These are phyloP conservation scores for Leptoteleia sp. DNA, from an alignment of 1,140 invertebrate genomes.

Conservation along the genomic window DNA sequence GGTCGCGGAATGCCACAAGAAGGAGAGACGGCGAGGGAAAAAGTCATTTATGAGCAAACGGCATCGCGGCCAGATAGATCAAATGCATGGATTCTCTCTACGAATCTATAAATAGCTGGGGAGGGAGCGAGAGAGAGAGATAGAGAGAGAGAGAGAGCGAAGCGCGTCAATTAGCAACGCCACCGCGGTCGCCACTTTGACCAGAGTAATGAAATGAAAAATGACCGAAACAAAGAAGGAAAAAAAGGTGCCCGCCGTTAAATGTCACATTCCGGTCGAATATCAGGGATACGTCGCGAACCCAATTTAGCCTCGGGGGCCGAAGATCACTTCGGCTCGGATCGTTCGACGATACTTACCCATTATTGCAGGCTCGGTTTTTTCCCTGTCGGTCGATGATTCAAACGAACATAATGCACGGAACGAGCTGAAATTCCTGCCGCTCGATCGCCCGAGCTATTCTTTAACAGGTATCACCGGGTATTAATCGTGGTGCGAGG, in stretches of 20 bases:
- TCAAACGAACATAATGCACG: background rate
- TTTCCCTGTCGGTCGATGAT: background rate
- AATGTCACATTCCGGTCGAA: conserved; percentile 19
- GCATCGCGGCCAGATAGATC: conserved; percentile 6
- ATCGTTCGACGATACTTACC: background rate
- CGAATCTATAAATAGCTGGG: conserved; percentile 4
- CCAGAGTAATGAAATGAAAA: conserved; percentile 31
- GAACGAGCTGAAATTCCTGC: too few species aligned
- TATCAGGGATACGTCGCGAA: background rate
- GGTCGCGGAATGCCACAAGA: conserved; percentile 6
- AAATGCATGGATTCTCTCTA: conserved; percentile 15
- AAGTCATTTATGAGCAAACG: conserved; percentile 15
- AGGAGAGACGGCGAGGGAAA: too few species aligned
- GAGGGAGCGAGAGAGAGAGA: background rate
- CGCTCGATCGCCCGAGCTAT: too few species aligned
- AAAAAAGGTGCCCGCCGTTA: conserved; percentile 2
- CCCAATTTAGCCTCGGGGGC: background rate
- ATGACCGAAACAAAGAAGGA: conserved; percentile 24
- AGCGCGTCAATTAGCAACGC: conserved; percentile 12
- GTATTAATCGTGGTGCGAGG: background rate
- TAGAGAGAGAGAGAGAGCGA: conserved; percentile 1
- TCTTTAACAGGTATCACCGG: background rate
- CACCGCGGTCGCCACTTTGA: background rate
- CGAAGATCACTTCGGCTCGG: too few species aligned
- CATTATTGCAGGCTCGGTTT: background rate